phyloP scores from a whole-genome alignment of 2,797 vertebrate genomes.

The Masticophis lateralis region DNA sequence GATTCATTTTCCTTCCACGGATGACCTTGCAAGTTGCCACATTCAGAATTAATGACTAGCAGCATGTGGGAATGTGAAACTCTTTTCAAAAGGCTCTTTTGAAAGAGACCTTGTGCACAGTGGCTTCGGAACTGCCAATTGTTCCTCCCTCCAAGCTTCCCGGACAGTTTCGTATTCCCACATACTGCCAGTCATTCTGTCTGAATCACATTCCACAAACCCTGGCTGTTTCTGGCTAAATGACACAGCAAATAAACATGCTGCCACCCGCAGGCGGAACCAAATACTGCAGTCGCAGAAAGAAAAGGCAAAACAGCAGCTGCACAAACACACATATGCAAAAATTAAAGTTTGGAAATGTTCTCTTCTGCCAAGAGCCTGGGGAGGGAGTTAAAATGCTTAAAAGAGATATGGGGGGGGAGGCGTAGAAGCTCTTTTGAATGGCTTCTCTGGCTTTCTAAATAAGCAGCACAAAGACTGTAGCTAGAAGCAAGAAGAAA shows the following conservation, averaged over 20 bases:
- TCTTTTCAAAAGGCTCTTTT: background rate
- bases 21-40: background rate
- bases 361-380: background rate
- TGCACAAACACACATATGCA: too few species aligned
- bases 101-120: background rate
- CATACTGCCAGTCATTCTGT: background rate
- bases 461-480: background rate
- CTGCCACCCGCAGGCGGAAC: background rate
- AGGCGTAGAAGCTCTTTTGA: background rate
- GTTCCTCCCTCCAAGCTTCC: slow-evolving; percentile 9
- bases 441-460: background rate
- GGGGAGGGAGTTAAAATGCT: background rate
- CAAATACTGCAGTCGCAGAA: background rate
- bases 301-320: background rate
- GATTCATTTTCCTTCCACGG: background rate
- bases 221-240: background rate
- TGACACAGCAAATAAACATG: slow-evolving; percentile 7
- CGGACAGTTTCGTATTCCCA: slow-evolving; percentile 19
- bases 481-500: background rate
- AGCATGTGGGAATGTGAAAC: slow-evolving; percentile 27
- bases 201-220: slow-evolving; percentile 42
- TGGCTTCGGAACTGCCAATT: background rate
- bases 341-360: background rate
- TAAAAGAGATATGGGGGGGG: background rate
- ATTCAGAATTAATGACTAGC: slow-evolving; percentile 20